Conservation (phyloP, 2,888 invertebrate species). For the Halictus ligatus region DNA sequence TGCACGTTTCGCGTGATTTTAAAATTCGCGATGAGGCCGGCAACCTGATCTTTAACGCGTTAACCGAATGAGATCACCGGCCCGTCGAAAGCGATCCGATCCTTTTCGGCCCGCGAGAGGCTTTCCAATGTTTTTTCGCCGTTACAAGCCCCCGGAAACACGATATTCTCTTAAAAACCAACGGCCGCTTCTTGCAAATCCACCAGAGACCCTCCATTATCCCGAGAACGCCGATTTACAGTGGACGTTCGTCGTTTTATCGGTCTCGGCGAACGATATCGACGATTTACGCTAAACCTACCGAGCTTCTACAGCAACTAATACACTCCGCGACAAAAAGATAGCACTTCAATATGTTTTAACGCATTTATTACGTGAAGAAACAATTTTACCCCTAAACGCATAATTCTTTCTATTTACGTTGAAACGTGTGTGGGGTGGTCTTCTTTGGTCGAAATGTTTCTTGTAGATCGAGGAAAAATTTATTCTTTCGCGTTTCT, state of each 20-base stretch:
- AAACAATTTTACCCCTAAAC: no score
- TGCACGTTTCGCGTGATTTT: conserved; percentile 50
- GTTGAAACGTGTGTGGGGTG: no score
- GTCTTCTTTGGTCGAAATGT: no score
- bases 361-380: no score
- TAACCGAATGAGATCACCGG: conserved; percentile 57
- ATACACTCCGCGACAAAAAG: no score
- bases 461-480: no score
- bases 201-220: not conserved
- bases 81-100: conserved; percentile 27
- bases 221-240: not conserved
- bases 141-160: not conserved
- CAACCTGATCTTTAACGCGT: conserved; percentile 49
- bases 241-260: not conserved
- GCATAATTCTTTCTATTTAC: no score
- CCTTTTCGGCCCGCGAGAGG: not conserved
- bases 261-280: not conserved
- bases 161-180: conserved; percentile 20
- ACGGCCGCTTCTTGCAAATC: not conserved
- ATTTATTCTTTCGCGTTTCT: no score
- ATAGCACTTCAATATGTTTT: no score
- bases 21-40: conserved; percentile 56
- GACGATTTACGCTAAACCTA: not conserved
- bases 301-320: no score
- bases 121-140: conserved; percentile 12